Conservation (phyloP, 2,888 invertebrate genomes). For the Noctua janthe region DNA sequence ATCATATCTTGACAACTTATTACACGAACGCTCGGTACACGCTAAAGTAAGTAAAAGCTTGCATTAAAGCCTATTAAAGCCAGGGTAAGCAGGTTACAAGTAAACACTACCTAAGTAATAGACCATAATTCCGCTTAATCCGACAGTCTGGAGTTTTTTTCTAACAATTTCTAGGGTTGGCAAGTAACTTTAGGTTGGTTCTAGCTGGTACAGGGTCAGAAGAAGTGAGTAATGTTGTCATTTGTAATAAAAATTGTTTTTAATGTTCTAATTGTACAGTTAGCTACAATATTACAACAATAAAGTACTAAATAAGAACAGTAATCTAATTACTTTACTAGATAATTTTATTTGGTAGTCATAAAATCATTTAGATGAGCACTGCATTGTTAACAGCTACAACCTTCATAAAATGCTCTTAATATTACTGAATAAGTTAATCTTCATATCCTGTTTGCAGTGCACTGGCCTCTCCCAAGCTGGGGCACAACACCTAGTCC, state of each 20-base stretch:
- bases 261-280: background rate
- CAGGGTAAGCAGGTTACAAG: constrained; percentile 71
- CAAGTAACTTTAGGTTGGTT: background rate
- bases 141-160: constrained; percentile 71
- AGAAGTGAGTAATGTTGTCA: background rate
- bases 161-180: constrained; percentile 74
- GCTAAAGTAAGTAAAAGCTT: constrained; percentile 59
- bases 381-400: background rate
- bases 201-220: background rate
- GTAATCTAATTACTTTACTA: background rate
- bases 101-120: constrained; percentile 75
- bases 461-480: background rate
- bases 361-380: background rate
- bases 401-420: background rate
- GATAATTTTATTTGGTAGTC: background rate
- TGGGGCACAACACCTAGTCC: background rate
- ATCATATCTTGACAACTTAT: constrained; percentile 13
- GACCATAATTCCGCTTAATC: constrained; percentile 80
- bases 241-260: background rate
- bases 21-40: constrained; percentile 29
- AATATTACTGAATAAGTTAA: background rate
- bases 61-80: constrained; percentile 56
- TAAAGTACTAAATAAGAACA: background rate
- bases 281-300: background rate
- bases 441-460: background rate